These are phyloP conservation scores for Platycheirus albimanus DNA, from an alignment of 2,888 invertebrate genomes.

Conservation along the genomic window DNA sequence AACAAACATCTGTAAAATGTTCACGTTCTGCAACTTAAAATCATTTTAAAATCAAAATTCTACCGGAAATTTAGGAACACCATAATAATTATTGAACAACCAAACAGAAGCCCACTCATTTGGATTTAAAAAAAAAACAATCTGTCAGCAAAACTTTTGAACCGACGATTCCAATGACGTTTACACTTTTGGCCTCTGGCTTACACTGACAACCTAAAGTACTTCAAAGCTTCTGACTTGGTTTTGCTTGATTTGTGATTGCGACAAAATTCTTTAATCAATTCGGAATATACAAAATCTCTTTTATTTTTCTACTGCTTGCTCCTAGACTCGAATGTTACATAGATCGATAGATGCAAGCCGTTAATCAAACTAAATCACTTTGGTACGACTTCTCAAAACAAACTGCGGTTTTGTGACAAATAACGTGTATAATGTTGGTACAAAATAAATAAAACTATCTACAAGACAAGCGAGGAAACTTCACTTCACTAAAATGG, in stretches of 20 bases:
- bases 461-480: constrained; percentile 42
- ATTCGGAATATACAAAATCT: constrained; percentile 20
- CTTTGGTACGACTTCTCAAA: constrained; percentile 19
- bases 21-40: constrained; percentile 59
- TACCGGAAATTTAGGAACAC: constrained; percentile 47
- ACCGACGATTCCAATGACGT: constrained; percentile 22
- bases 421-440: constrained; percentile 23
- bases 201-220: background rate
- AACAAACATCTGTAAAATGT: constrained; percentile 17
- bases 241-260: constrained; percentile 33
- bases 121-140: constrained; percentile 20
- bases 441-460: constrained; percentile 11
- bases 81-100: too few relatives aligned
- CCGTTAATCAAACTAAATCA: constrained; percentile 62
- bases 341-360: constrained; percentile 19
- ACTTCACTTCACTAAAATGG: constrained; percentile 74
- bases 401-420: constrained; percentile 45
- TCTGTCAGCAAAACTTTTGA: constrained; percentile 45
- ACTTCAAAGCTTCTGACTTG: constrained; percentile 14
- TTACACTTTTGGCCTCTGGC: constrained; percentile 41
- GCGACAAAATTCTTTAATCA: constrained; percentile 57
- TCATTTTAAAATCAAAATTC: constrained; percentile 61
- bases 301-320: background rate
- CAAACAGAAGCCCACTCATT: constrained; percentile 45
- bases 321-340: too few relatives aligned